These are phyloP conservation scores for Rhabditoides inermis DNA, from an alignment of 2,888 invertebrate genomes.

Conservation along the genomic window DNA sequence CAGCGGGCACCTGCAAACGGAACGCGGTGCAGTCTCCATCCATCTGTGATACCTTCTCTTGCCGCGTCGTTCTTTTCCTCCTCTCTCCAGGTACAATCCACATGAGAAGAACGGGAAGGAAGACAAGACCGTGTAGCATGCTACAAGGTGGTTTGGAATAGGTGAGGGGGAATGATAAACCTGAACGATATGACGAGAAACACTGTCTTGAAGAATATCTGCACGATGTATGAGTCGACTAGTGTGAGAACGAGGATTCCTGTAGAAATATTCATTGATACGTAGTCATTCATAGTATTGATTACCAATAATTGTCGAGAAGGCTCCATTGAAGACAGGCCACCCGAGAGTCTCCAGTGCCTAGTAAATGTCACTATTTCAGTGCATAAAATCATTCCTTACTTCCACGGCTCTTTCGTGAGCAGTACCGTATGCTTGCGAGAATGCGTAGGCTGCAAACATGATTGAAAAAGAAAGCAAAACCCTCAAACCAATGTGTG, in stretches of 20 bases:
- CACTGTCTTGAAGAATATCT: slow-evolving; percentile 50
- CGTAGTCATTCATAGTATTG: too few relatives aligned
- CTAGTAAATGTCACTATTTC: slow-evolving; percentile 73
- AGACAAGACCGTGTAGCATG: slow-evolving; percentile 49
- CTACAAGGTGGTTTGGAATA: slow-evolving; percentile 13
- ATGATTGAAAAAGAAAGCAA: neutral
- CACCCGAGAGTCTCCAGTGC: slow-evolving; percentile 78
- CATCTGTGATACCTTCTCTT: too few relatives aligned
- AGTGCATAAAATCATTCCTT: too few relatives aligned
- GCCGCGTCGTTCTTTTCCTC: neutral
- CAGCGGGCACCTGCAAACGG: too few relatives aligned
- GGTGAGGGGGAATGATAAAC: neutral
- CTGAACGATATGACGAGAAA: slow-evolving; percentile 47
- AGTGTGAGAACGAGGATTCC: slow-evolving; percentile 41
- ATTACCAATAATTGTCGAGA: slow-evolving; percentile 47
- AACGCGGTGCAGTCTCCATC: too few relatives aligned
- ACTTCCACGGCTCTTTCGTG: slow-evolving; percentile 24
- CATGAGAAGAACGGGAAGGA: slow-evolving; percentile 47
- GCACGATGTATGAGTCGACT: slow-evolving; percentile 47
- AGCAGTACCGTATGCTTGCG: slow-evolving; percentile 24
- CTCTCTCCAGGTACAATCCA: slow-evolving; percentile 16
- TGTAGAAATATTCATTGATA: too few relatives aligned
- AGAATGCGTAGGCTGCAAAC: slow-evolving; percentile 35
- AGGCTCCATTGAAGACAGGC: slow-evolving; percentile 65
- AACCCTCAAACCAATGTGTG: slow-evolving; percentile 17